A percentile compares a stretch with the other conserved stretches of the same genome.
Conservation (phyloP, 1,140 invertebrate species). For the Tetramorium alpestre region DNA sequence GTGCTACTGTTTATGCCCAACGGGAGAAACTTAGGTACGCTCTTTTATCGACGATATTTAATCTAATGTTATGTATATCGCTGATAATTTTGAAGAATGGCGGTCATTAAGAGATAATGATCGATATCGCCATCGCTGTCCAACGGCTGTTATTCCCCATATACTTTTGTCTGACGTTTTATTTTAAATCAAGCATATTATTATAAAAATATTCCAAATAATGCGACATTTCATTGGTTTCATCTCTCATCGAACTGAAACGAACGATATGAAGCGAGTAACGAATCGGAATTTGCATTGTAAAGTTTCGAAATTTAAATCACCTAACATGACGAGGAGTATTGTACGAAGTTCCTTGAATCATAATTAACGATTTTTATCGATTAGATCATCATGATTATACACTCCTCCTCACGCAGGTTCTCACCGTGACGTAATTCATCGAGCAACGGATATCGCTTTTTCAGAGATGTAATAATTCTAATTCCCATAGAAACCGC, state of each 20-base stretch:
- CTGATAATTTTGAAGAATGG: constrained; percentile 6
- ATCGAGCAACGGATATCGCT: background rate
- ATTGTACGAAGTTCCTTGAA: background rate
- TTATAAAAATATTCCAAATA: background rate
- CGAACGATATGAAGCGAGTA: background rate
- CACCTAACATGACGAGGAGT: background rate
- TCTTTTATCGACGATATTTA: constrained; percentile 40
- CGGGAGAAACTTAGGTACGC: constrained; percentile 4
- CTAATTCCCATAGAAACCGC: constrained; percentile 20
- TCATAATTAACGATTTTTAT: constrained; percentile 19
- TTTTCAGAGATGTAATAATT: constrained; percentile 8
- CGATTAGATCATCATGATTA: constrained; percentile 30
- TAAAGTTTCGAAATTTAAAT: constrained; percentile 1
- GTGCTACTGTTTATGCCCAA: background rate
- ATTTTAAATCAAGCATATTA: background rate
- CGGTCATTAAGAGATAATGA: constrained; percentile 20
- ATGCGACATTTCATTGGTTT: background rate
- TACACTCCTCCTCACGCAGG: background rate
- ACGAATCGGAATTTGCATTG: background rate
- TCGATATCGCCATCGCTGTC: background rate
- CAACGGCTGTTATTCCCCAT: background rate
- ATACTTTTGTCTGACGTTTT: background rate
- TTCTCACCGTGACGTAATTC: background rate
- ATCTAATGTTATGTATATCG: constrained; percentile 19
- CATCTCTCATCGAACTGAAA: background rate